Evolutionary conservation across 2,888 invertebrate genomes (phyloP).

Genomic region (Protonemura montana): DNA sequence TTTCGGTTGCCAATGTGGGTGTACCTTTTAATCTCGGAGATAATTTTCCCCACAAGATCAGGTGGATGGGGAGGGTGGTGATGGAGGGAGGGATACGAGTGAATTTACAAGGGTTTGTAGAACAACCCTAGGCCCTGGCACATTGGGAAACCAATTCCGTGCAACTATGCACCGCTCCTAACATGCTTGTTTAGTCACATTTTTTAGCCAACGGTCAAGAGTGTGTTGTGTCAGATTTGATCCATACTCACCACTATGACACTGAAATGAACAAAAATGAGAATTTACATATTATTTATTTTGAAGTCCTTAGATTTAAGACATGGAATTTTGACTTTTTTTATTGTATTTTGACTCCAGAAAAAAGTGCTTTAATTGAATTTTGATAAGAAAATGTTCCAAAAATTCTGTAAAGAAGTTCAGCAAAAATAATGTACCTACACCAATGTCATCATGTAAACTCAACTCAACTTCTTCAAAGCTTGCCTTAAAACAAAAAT

Average conservation of each 20-base stretch:
- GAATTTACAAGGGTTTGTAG: background rate
- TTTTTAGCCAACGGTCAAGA: background rate
- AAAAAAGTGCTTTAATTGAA: no score
- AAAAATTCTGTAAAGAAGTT: no score
- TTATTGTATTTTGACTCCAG: no score
- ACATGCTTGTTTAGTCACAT: background rate
- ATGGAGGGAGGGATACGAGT: conserved; percentile 3
- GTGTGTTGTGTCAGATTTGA: background rate
- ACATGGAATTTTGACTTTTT: no score
- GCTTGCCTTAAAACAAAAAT: no score
- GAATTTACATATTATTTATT: no score
- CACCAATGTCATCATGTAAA: no score
- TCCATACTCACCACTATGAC: background rate
- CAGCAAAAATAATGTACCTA: no score
- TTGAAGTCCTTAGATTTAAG: no score
- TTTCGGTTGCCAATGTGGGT: background rate
- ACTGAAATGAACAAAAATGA: background rate
- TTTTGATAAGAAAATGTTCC: no score
- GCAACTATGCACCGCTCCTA: background rate
- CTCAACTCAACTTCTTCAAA: no score
- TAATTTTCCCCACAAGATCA: background rate
- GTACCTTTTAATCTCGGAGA: background rate
- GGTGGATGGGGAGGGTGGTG: background rate
- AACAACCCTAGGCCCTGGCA: background rate
- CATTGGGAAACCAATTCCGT: background rate